Conservation (phyloP, 2,888 invertebrate species). For the Cephalotes varians region DNA sequence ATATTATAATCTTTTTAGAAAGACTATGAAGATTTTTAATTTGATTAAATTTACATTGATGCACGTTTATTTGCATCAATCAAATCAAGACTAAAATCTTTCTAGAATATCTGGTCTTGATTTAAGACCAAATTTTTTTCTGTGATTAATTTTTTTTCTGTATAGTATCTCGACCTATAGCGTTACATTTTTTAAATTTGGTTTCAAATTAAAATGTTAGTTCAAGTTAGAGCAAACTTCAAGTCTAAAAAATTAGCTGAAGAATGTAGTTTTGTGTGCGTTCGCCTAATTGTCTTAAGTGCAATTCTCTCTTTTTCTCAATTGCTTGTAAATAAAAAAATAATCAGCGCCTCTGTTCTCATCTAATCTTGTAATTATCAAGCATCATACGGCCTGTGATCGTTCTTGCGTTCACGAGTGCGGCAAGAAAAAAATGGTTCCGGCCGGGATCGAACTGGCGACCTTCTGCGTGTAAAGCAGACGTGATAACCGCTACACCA, state of each 20-base stretch:
- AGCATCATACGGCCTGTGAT: not conserved
- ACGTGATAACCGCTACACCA: constrained; percentile 82
- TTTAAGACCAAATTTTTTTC: too few relatives aligned
- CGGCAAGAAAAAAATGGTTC: constrained; percentile 54
- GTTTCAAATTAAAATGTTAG: not conserved
- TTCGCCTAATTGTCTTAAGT: not conserved
- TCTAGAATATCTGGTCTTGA: too few relatives aligned
- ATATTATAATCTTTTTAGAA: too few relatives aligned
- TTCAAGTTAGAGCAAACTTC: not conserved
- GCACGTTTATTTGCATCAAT: too few relatives aligned
- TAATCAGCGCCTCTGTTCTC: not conserved
- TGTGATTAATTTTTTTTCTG: too few relatives aligned
- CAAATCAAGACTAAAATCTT: too few relatives aligned
- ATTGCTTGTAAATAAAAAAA: not conserved
- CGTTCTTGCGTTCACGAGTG: not conserved
- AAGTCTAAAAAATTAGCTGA: not conserved
- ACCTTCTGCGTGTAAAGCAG: constrained; percentile 83
- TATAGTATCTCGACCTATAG: not conserved
- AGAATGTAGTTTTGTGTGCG: not conserved
- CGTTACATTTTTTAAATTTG: not conserved
- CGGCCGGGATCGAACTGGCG: constrained; percentile 79
- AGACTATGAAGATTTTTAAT: too few relatives aligned
- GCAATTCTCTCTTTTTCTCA: not conserved
- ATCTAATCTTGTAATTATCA: not conserved
- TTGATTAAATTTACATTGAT: too few relatives aligned